Base-by-base conservation (phyloP, 2,113 vertebrate genomes). In the Natator depressus region DNA sequence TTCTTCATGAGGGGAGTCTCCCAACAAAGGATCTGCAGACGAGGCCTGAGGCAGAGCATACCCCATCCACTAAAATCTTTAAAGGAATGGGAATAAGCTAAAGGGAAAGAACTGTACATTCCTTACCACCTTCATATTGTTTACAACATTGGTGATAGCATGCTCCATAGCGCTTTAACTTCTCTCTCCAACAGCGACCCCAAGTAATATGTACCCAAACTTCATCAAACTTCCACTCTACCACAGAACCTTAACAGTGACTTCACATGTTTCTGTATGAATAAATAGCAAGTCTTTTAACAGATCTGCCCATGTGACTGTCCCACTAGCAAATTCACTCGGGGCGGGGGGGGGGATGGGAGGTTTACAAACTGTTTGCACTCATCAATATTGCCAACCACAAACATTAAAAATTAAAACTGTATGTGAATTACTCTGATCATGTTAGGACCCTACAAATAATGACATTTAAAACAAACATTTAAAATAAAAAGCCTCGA, bases 301-400 rank as follows among this genome's bases (percentile, higher is more conserved):
- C 16, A 31, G 25, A 29, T 62, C 57, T 12, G 29, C 57, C 29
- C 57, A 31, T n/a, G 35, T 69, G 62, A 27, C 25, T 57, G 55
- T 57, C 55, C 55, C 55, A 69, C 35, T 69, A 17, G 35, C 35
- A 69, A 69, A 69, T n/a, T n/a, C 31, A 35, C 29, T 31, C 29
- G 12, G 1, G 2, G 3, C n/a, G n/a, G 27, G 57, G 12, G 27
- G 6, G 2, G 20, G 8, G 5, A 42, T 42, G 42, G 20, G 53
- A 54, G 53, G 53, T 4, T 14, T 35, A 17, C 62, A n/a, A 65
- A 35, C 14, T n/a, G 31, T 69, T 69, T 19, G 16, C 35, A 19
- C 62, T n/a, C 31, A 19, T 19, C 62, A 69, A 19, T 69, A 19
- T 69, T n/a, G 62, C 59, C 29, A 35, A 31, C 12, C 57, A n/a